Conservation (phyloP, 2,797 vertebrate species). For the Pseudochirops cupreus region DNA sequence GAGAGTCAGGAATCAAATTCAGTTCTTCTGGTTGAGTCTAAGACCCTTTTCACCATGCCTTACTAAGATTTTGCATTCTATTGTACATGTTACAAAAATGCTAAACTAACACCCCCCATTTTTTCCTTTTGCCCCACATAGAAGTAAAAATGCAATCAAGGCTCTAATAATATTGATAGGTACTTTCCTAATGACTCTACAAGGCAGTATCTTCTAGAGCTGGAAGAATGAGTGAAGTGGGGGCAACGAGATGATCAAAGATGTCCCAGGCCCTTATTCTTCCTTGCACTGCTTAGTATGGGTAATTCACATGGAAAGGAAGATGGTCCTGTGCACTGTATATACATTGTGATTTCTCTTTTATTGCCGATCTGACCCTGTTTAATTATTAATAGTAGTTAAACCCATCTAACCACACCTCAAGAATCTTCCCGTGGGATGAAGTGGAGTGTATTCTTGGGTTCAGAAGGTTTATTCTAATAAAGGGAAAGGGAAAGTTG, state of each 20-base stretch:
- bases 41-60: not conserved
- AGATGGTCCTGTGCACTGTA: not conserved
- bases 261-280: not conserved
- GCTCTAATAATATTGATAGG: not conserved
- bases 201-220: not conserved
- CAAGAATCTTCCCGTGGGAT: not conserved
- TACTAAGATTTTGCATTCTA: not conserved
- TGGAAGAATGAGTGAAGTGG: not conserved
- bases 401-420: not conserved
- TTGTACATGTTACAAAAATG: not conserved
- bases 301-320: not conserved
- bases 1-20: not conserved
- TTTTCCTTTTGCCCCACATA: not conserved
- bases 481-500: not conserved
- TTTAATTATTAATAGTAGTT: not conserved
- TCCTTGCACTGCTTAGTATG: not conserved
- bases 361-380: not conserved
- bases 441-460: not conserved
- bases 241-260: not conserved
- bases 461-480: not conserved
- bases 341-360: not conserved
- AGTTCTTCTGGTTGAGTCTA: not conserved
- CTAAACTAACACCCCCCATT: not conserved
- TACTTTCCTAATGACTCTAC: not conserved
- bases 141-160: not conserved